A percentile compares a stretch with the other conserved stretches of the same genome.
These are phyloP conservation scores for Herpetotheres cachinnans DNA, from an alignment of 2,113 vertebrate genomes.

Conservation along the genomic window DNA sequence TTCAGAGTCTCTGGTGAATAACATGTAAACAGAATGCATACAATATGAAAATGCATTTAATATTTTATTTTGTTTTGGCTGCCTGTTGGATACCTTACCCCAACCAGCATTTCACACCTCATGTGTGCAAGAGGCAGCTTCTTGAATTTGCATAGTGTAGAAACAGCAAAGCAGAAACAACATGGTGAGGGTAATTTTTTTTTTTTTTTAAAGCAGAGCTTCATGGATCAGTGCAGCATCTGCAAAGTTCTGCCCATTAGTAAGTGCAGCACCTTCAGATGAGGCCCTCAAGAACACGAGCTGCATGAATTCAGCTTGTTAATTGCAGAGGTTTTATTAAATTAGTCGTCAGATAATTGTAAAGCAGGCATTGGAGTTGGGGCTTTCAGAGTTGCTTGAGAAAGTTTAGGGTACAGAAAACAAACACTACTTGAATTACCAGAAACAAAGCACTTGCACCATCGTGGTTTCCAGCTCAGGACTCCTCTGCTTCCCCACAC, in stretches of 20 bases:
- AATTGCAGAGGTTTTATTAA: neutral
- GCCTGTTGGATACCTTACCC: neutral
- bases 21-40: fast-evolving
- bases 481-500: neutral
- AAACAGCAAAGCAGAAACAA: neutral
- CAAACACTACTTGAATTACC: neutral
- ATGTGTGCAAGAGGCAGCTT: neutral
- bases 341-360: neutral
- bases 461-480: neutral
- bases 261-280: neutral
- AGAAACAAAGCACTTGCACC: neutral
- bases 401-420: neutral
- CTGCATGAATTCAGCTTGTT: neutral
- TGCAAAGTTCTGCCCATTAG: neutral
- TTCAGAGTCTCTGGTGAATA: neutral
- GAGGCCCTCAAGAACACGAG: neutral
- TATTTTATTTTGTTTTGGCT: neutral
- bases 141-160: neutral
- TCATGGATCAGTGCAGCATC: neutral
- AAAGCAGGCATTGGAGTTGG: neutral
- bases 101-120: neutral
- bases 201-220: neutral
- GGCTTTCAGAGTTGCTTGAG: neutral
- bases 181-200: neutral
- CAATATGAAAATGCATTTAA: neutral